A percentile compares a stretch with the other conserved stretches of the same genome.
These are phyloP conservation scores for Procambarus virginalis DNA, from an alignment of 1,140 invertebrate species.

Conservation along the genomic window DNA sequence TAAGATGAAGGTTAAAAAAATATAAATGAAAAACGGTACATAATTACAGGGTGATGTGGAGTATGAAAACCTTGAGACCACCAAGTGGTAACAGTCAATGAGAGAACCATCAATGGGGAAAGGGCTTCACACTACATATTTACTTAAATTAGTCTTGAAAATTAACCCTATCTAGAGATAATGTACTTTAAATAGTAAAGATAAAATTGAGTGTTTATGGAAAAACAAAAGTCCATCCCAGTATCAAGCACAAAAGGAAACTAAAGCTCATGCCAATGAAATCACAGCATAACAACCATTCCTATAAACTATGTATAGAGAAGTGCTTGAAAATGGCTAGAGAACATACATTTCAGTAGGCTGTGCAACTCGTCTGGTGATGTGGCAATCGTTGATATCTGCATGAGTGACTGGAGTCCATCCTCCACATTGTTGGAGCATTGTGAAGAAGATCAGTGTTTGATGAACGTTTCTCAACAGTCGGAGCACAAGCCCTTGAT, in stretches of 20 bases:
- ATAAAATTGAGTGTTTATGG: too few relatives aligned
- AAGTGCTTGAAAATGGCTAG: background rate
- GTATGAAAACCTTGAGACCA: too few relatives aligned
- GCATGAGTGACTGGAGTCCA: constrained; percentile 21
- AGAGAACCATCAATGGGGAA: too few relatives aligned
- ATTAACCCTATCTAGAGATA: too few relatives aligned
- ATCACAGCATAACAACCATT: background rate
- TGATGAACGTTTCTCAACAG: constrained; percentile 73
- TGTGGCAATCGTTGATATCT: constrained; percentile 17
- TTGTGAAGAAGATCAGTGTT: constrained; percentile 74
- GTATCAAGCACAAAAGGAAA: background rate
- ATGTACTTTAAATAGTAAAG: too few relatives aligned
- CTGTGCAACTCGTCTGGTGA: background rate
- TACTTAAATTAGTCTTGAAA: too few relatives aligned
- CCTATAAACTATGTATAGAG: background rate
- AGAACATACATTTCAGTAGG: background rate
- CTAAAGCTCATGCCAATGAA: background rate
- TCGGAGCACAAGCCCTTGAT: constrained; percentile 73
- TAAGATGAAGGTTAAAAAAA: too few relatives aligned
- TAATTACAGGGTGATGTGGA: too few relatives aligned
- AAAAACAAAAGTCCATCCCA: background rate
- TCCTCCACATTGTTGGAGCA: constrained; percentile 69
- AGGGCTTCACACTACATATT: too few relatives aligned
- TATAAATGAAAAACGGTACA: too few relatives aligned
- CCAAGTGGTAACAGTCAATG: too few relatives aligned